Conservation (phyloP, 2,888 invertebrate species). For the Rhagonycha lutea region DNA sequence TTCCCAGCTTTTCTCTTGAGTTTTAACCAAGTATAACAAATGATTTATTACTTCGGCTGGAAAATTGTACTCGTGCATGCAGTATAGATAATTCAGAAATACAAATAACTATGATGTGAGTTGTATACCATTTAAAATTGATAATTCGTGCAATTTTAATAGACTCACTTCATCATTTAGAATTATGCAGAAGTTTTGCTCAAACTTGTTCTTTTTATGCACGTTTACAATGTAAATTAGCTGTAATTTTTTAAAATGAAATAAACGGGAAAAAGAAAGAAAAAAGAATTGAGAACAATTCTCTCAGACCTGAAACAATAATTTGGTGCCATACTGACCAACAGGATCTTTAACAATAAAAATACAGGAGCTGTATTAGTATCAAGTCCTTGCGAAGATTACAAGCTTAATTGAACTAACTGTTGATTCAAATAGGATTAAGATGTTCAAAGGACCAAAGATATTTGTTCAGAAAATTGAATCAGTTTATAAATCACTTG, state of each 20-base stretch:
- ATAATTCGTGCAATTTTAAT: not conserved
- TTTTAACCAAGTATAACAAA: not conserved
- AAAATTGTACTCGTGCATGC: not conserved
- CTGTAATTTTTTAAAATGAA: not conserved
- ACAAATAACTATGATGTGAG: not conserved
- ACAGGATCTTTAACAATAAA: not conserved
- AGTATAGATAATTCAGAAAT: not conserved
- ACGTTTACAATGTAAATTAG: not conserved
- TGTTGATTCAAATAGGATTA: not conserved
- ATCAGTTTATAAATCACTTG: not conserved
- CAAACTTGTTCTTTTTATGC: not conserved
- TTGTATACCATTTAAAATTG: not conserved
- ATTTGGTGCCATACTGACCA: not conserved
- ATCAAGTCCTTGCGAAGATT: not conserved
- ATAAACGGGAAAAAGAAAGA: not conserved
- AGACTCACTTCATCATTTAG: not conserved
- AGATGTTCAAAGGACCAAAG: not conserved
- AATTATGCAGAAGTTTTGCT: not conserved
- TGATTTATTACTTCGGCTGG: not conserved
- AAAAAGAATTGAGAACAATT: not conserved
- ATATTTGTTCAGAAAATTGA: not conserved
- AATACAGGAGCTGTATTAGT: not conserved
- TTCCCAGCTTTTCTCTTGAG: not conserved
- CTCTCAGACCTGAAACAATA: too few species aligned
- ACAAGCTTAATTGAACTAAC: not conserved